Conservation (phyloP, 2,113 vertebrate genomes). For the Trogon surrucura region DNA sequence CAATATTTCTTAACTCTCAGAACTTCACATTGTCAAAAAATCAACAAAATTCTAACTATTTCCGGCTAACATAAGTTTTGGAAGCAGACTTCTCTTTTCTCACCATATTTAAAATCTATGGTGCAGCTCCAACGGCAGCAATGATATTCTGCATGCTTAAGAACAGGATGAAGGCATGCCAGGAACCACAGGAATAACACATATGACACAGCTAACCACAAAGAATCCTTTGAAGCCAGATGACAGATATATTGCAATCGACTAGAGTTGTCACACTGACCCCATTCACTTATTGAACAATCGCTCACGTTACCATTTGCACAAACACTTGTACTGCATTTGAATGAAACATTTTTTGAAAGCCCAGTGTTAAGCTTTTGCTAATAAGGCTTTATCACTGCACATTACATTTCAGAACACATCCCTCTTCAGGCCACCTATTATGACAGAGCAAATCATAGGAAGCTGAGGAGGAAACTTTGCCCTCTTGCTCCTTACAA, state of each 20-base stretch:
- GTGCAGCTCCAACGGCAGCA: not conserved
- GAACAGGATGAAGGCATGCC: not conserved
- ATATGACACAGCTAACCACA: not conserved
- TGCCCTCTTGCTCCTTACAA: not conserved
- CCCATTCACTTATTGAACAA: not conserved
- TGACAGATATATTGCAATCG: not conserved
- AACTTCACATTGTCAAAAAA: not conserved
- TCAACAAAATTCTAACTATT: not conserved
- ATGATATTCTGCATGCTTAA: not conserved
- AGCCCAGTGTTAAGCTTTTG: not conserved
- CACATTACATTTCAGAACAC: not conserved
- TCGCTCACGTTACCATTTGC: not conserved
- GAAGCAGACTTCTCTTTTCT: not conserved
- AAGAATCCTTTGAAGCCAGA: not conserved
- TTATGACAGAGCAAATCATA: not conserved
- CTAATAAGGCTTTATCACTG: not conserved
- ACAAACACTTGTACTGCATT: not conserved
- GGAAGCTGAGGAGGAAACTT: not conserved
- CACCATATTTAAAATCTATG: not conserved
- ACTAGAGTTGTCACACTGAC: not conserved
- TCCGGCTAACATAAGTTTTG: not conserved
- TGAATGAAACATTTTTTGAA: not conserved
- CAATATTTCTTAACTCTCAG: not conserved
- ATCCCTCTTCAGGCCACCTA: not conserved
- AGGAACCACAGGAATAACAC: not conserved